These are phyloP conservation scores for Ciona savignyi DNA, from an alignment of 23 tunicate genomes.

Conservation along the genomic window DNA sequence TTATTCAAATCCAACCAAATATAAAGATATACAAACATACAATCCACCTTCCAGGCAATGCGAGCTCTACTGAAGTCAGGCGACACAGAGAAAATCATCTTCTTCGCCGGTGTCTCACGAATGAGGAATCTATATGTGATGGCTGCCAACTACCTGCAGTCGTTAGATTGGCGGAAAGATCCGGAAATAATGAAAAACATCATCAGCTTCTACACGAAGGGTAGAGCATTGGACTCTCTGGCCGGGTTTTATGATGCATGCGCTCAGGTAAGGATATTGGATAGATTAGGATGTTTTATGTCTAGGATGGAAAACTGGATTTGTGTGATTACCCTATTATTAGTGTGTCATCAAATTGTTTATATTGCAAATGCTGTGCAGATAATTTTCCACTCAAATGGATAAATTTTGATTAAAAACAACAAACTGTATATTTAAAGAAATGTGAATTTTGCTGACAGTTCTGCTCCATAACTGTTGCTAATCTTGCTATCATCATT, in stretches of 20 bases:
- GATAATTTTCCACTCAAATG: no score
- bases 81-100: slow-evolving; percentile 92
- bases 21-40: background rate
- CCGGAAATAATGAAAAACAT: slow-evolving; percentile 97
- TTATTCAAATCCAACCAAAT: no score
- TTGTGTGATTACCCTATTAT: no score
- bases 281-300: no score
- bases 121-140: slow-evolving; percentile 71
- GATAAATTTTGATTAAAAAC: no score
- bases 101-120: slow-evolving; percentile 84
- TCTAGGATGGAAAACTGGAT: no score
- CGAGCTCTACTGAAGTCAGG: slow-evolving; percentile 93
- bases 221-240: slow-evolving; percentile 84
- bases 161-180: slow-evolving; percentile 93
- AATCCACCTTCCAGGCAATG: slow-evolving; percentile 74
- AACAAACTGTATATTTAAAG: no score
- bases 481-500: no score
- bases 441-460: no score
- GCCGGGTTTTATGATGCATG: slow-evolving; percentile 95
- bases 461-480: no score
- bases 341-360: no score
- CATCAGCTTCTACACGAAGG: slow-evolving; percentile 85
- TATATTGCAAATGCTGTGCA: no score
- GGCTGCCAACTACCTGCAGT: slow-evolving; percentile 97
- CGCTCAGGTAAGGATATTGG: slow-evolving; percentile 91